Base-by-base conservation (phyloP, 1,140 invertebrate genomes). In the Drosophila arawakana region DNA sequence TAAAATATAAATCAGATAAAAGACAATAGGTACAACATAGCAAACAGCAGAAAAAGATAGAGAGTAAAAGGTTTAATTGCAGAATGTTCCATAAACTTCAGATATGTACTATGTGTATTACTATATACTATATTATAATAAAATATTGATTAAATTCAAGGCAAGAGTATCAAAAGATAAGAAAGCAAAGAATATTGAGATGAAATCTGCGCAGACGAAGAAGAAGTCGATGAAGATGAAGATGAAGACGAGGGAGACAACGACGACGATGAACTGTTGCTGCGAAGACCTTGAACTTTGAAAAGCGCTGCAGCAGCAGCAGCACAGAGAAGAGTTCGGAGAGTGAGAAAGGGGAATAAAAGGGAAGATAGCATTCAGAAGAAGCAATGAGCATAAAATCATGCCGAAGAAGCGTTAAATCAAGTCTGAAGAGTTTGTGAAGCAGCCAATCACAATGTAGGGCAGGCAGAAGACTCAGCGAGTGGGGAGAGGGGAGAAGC, bases 281-380 rank as follows among this genome's bases (percentile, higher is more conserved):
- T 15, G n/a, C 8, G 44, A 58, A 85, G 81, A 85, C 81, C 81
- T 85, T 85, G 81, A 85, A 85, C 81, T 85, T 85, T 85, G 78
- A 60, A 50, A 58, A 71, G 65, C 13, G 25, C 60, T 65, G 52
- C 50, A 71, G 68, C 60, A 57, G 49, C 13, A 60, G 34, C 55
- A 61, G 44, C 3, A 30, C 9, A 34, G 35, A 15, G 30, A 39
- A 8, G 4, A n/a, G 37, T 13, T 34, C 3, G 9, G 4, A 2
- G 10, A 75, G 47, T 11, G 47, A 35, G 57, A n/a, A 43, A 21
- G 46, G 15, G 25, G 4, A 54, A 41, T 46, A 50, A 59, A 34
- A 34, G 63, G 63, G 73, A 25, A 57, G 50, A 72, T 72, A 80
- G 62, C 66, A 68, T 73, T 58, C 60, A 49, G 25, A 41, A 41